These are phyloP conservation scores for Psilanteris sp. DNA, from an alignment of 1,140 invertebrate species.

Conservation along the genomic window DNA sequence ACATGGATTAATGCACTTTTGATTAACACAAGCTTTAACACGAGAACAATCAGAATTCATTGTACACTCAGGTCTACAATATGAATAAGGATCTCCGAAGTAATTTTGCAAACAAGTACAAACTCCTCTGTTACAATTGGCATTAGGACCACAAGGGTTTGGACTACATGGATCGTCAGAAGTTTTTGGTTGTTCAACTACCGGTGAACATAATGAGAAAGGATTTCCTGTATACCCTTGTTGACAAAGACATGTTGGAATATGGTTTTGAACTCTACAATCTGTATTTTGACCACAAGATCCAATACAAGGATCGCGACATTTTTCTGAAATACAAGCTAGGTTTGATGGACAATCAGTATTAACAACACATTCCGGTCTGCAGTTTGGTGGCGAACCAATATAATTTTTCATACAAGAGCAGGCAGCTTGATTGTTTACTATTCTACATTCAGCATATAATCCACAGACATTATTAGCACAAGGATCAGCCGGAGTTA, in stretches of 20 bases:
- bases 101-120: conserved; percentile 88
- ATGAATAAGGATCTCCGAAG: conserved; percentile 84
- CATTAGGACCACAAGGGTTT: conserved; percentile 88
- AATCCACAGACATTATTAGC: conserved; percentile 82
- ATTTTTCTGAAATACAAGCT: conserved; percentile 84
- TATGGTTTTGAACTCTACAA: conserved; percentile 88
- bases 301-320: conserved; percentile 85
- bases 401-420: conserved; percentile 69
- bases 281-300: conserved; percentile 85
- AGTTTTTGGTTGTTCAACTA: conserved; percentile 75
- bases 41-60: conserved; percentile 90
- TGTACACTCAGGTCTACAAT: conserved; percentile 90
- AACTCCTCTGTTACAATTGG: conserved; percentile 86
- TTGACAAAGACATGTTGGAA: conserved; percentile 85
- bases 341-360: conserved; percentile 80
- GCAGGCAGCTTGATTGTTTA: conserved; percentile 71
- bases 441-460: conserved; percentile 83
- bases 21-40: conserved; percentile 86
- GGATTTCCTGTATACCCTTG: conserved; percentile 84
- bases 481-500: conserved; percentile 73
- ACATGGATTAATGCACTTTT: conserved; percentile 82
- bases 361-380: conserved; percentile 82
- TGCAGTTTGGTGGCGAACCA: conserved; percentile 82
- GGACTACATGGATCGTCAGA: conserved; percentile 86
- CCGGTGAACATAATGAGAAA: conserved; percentile 81